Evolutionary conservation across 2,797 vertebrate genomes (phyloP), one percentile per base, ranked within the genome.

Genomic region (Buceros bicornis): DNA sequence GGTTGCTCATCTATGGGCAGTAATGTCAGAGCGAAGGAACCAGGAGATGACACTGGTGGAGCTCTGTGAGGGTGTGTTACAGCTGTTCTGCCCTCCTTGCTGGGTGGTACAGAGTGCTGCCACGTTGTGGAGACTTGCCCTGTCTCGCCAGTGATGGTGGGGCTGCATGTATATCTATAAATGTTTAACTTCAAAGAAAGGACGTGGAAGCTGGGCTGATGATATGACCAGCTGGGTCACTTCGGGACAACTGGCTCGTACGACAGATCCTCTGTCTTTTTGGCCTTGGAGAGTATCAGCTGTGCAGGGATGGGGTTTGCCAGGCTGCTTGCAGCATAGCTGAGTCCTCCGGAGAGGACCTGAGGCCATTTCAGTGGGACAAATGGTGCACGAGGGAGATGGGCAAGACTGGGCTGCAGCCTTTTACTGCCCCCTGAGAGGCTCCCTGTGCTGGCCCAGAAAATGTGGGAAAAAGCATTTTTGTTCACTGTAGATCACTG

Each of bases 61-160:
- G 40, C 19, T 76, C 57, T 40, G 26, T 33, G 64, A 53, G 29
- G 13, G 5, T 21, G 29, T 21, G 13, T 58, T 29, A 57, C 53
- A 16, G n/a, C 26, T 16, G 13, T 29, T 43, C 26, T 70, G 45
- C 13, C 26, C 19, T 64, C 43, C 8, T 29, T 85, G 40, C 40
- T 42, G 62, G 29, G 37, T 60, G 47, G 31, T 48, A 20, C 22
- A 15, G 4, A 13, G 21, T n/a, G 40, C 62, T 58, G 61, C 17
- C 4, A 2, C 2, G 0, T 14, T 1, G 1, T 50, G 60, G 54
- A 79, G 54, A 62, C 43, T 17, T 43, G 22, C 11, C n/a, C 31
- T 64, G 56, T 21, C 50, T 74, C 62, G 70, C 29, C 31, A 42
- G 37, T 35, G 43, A 18, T 17, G 13, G 17, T 31, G 29, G 25